Evolutionary conservation across 1,140 invertebrate species (phyloP).

Genomic region (Pseudachorutes palmiensis): DNA sequence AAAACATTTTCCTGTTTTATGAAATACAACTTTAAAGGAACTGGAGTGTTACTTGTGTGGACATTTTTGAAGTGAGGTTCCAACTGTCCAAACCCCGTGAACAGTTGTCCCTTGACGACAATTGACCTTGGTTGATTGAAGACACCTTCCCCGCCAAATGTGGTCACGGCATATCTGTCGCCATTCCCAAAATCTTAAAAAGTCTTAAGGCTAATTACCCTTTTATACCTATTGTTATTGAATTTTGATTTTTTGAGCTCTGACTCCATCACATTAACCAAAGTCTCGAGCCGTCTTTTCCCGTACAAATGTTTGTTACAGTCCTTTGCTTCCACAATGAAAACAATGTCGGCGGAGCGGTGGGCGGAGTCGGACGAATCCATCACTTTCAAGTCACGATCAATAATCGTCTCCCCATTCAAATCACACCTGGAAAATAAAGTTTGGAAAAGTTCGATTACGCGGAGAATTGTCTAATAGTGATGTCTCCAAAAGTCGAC

Average conservation of each 20-base stretch:
- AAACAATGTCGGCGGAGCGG: conserved; percentile 69
- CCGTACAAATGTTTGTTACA: conserved; percentile 63
- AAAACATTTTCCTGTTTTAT: neutral
- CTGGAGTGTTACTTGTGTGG: conserved; percentile 47
- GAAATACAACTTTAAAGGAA: conserved; percentile 1
- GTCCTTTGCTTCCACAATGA: conserved; percentile 73
- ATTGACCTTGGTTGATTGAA: conserved; percentile 59
- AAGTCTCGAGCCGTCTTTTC: conserved; percentile 56
- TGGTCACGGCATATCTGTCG: conserved; percentile 70
- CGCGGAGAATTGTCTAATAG: too few species aligned
- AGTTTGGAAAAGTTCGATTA: neutral
- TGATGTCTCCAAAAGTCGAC: too few species aligned
- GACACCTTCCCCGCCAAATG: conserved; percentile 66
- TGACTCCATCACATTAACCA: conserved; percentile 57
- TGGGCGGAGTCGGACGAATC: conserved; percentile 42
- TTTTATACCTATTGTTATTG: conserved; percentile 57
- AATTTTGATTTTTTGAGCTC: conserved; percentile 56
- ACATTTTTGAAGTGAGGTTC: conserved; percentile 53
- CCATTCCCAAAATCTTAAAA: conserved; percentile 31
- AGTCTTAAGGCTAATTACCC: too few species aligned
- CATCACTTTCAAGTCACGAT: conserved; percentile 52
- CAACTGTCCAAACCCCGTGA: conserved; percentile 52
- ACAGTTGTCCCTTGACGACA: conserved; percentile 57
- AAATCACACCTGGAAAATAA: conserved; percentile 32
- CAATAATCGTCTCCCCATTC: conserved; percentile 57